phyloP scores from a whole-genome alignment of 2,797 vertebrate species.

The Danio tinwini region DNA sequence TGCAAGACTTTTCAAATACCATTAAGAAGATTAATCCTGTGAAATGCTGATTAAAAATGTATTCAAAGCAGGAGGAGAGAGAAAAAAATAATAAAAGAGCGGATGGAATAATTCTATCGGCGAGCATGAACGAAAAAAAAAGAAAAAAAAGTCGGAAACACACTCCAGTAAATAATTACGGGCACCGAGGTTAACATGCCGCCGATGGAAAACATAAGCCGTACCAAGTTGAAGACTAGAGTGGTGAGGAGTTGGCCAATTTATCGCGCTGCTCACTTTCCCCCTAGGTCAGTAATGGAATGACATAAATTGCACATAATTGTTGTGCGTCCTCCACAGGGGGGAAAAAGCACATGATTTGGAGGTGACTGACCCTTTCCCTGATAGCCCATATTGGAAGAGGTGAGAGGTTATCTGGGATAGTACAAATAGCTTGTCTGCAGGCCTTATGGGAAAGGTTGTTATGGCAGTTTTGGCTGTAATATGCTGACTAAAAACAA shows the following conservation, averaged over 20 bases:
- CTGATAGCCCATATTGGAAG: slow-evolving; percentile 74
- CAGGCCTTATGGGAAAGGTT: slow-evolving; percentile 71
- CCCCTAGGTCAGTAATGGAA: slow-evolving; percentile 82
- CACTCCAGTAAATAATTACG: slow-evolving; percentile 53
- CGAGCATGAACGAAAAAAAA: slow-evolving; percentile 32
- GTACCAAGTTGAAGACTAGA: slow-evolving; percentile 67
- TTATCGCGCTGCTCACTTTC: slow-evolving; percentile 74
- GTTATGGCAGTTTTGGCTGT: slow-evolving; percentile 76
- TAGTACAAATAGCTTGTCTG: slow-evolving; percentile 71
- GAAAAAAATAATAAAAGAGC: slow-evolving; percentile 70
- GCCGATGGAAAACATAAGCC: slow-evolving; percentile 67
- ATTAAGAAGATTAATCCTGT: slow-evolving; percentile 86
- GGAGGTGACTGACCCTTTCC: slow-evolving; percentile 74
- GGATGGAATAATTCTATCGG: slow-evolving; percentile 73
- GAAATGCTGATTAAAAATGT: slow-evolving; percentile 86
- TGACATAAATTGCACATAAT: slow-evolving; percentile 84
- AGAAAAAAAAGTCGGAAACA: slow-evolving; percentile 62
- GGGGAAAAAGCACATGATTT: slow-evolving; percentile 80
- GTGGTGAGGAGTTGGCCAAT: slow-evolving; percentile 77
- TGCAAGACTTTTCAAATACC: slow-evolving; percentile 80
- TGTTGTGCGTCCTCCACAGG: slow-evolving; percentile 73
- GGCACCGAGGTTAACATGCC: slow-evolving; percentile 64
- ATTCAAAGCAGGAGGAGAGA: slow-evolving; percentile 61
- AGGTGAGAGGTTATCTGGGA: slow-evolving; percentile 80
- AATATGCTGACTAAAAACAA: slow-evolving; percentile 74